Evolutionary conservation across 2,113 vertebrate species (phyloP), one percentile per base, ranked within the genome.

Genomic region (Aviceda subcristata): DNA sequence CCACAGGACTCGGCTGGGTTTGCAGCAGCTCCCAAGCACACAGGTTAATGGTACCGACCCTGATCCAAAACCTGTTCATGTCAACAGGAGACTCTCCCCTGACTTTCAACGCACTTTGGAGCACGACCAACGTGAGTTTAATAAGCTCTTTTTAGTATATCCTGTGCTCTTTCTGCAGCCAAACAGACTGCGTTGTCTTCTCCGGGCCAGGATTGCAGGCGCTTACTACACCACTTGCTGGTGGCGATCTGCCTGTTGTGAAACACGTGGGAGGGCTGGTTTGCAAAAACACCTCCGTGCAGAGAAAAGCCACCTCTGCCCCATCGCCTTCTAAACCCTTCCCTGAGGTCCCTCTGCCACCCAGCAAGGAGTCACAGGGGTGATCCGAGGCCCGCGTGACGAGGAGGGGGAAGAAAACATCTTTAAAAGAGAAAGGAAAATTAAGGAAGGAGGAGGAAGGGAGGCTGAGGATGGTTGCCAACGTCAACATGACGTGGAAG

Each of bases 401-500:
- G 7, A 3, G 7, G 6, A 7, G 1, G 6, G 17, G 15, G 5
- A 9, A 46, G 15, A 76, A 66, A 66, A 67, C n/a, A 55, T 22
- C 27, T 86, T 66, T 48, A 19, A 68, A 79, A 72, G 26, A 76
- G 23, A 41, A 63, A 88, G 68, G 50, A 64, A 78, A 77, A 66
- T 24, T 10, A 55, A 81, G 11, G 38, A 46, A 64, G 18, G 3
- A 41, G 41, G 19, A 71, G 12, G 59, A 66, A 71, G 19, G 46
- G 71, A 45, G 51, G 38, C 38, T 67, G 62, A 86, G 26, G 46
- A 6, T 36, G 34, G 13, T 8, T 78, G 50, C 50, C 64, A 78
- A 0, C 4, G 7, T 46, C 57, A 91, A 16, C 0, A 3, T 27
- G 84, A 55, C 1, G 4, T 13, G n/a, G 46, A 91, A 79, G 17